These are phyloP conservation scores for Oscarella lobularis DNA, from an alignment of 37 sponge, comb jelly and placozoan genomes.

Conservation along the genomic window DNA sequence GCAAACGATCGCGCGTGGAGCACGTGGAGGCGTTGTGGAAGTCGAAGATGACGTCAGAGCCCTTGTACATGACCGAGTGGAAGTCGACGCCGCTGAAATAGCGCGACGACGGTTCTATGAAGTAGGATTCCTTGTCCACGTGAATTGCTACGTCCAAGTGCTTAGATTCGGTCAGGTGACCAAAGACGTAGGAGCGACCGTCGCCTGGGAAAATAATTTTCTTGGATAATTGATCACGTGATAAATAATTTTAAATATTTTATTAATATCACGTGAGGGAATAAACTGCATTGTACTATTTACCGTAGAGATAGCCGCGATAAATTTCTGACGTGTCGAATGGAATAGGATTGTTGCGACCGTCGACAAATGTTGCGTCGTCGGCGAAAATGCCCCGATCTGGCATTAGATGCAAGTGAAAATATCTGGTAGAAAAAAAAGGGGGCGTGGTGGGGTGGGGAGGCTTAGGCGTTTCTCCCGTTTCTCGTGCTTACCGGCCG, in stretches of 20 bases:
- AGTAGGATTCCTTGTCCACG: neutral
- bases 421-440: neutral
- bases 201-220: no score
- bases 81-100: slow-evolving; percentile 2
- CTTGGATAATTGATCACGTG: no score
- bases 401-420: neutral
- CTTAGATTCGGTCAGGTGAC: no score
- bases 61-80: slow-evolving; percentile 44
- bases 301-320: no score
- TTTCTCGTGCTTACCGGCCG: no score
- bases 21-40: neutral
- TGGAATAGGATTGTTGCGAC: neutral
- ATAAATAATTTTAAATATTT: no score
- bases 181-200: no score
- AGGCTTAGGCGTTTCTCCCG: no score
- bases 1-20: no score
- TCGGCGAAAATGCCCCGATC: neutral
- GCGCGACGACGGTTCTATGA: neutral
- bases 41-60: slow-evolving; percentile 20
- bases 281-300: no score
- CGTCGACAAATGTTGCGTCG: neutral
- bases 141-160: slow-evolving; percentile 9
- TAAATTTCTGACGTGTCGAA: neutral
- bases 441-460: no score
- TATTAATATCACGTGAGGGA: no score